Conservation (phyloP, 2,888 invertebrate species). For the Phaonia tiefii region DNA sequence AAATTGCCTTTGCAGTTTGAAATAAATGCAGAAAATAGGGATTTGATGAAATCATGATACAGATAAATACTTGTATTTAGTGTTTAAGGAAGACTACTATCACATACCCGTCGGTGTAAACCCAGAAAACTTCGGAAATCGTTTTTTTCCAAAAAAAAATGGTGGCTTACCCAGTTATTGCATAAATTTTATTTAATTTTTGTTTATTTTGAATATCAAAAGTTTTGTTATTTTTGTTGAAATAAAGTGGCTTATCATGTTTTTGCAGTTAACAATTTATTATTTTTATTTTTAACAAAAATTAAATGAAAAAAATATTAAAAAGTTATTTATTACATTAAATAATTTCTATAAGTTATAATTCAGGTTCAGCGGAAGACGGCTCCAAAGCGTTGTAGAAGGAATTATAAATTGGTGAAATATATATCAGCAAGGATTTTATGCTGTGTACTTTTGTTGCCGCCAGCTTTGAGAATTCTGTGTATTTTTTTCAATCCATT, state of each 20-base stretch:
- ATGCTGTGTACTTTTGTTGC: too few species aligned
- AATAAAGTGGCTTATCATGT: too few species aligned
- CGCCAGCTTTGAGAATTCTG: too few species aligned
- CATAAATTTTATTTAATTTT: background rate
- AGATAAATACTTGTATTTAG: background rate
- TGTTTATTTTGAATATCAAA: conserved; percentile 1
- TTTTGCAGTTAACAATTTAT: too few species aligned
- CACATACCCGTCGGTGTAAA: background rate
- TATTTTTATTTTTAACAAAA: background rate
- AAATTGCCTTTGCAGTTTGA: background rate
- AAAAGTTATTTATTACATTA: background rate
- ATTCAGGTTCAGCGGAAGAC: too few species aligned
- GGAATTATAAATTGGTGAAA: too few species aligned
- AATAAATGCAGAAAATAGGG: background rate
- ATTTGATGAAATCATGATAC: conserved; percentile 7
- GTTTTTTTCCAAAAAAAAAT: background rate
- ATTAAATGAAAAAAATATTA: background rate
- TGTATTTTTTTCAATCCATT: too few species aligned
- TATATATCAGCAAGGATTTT: too few species aligned
- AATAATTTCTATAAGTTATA: too few species aligned
- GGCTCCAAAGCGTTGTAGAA: too few species aligned
- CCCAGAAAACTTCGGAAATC: background rate
- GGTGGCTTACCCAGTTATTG: too few species aligned
- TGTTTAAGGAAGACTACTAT: too few species aligned
- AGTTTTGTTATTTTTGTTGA: conserved; percentile 7